A percentile compares a stretch with the other conserved stretches of the same genome.
Conservation (phyloP, 2,888 invertebrate genomes). For the Muscina levida region DNA sequence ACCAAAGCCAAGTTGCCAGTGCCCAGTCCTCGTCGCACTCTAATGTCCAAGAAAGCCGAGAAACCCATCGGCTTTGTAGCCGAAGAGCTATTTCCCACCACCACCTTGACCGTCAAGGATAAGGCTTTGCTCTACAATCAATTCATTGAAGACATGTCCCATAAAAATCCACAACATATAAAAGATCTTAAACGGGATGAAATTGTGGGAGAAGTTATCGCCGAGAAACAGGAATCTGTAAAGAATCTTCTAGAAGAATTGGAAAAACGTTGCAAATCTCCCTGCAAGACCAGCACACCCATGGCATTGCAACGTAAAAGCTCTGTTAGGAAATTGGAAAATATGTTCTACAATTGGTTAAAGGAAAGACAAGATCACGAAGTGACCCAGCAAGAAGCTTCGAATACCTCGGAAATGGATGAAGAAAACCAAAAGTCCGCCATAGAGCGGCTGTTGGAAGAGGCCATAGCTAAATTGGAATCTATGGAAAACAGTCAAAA, state of each 20-base stretch:
- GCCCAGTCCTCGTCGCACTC: constrained; percentile 56
- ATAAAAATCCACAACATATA: constrained; percentile 69
- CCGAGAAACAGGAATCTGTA: constrained; percentile 72
- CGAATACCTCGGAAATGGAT: constrained; percentile 44
- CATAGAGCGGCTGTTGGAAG: constrained; percentile 71
- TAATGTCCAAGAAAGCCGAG: neutral
- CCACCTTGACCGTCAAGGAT: constrained; percentile 75
- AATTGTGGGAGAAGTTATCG: constrained; percentile 69
- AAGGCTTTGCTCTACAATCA: constrained; percentile 75
- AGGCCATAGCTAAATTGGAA: constrained; percentile 73
- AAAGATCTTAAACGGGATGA: constrained; percentile 68
- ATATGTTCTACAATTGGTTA: constrained; percentile 75
- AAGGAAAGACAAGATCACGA: constrained; percentile 68
- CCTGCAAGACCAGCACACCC: constrained; percentile 66
- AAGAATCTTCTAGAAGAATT: constrained; percentile 72
- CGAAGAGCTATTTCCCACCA: constrained; percentile 74
- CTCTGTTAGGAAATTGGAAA: constrained; percentile 71
- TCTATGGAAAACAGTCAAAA: constrained; percentile 13
- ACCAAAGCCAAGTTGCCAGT: constrained; percentile 55
- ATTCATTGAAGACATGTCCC: constrained; percentile 74
- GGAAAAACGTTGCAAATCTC: constrained; percentile 68
- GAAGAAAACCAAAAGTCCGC: constrained; percentile 69
- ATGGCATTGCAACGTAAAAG: constrained; percentile 74
- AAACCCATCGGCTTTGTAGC: constrained; percentile 70
- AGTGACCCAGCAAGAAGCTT: neutral